phyloP scores from a whole-genome alignment of 1,140 invertebrate genomes.

The Eciton burchellii region DNA sequence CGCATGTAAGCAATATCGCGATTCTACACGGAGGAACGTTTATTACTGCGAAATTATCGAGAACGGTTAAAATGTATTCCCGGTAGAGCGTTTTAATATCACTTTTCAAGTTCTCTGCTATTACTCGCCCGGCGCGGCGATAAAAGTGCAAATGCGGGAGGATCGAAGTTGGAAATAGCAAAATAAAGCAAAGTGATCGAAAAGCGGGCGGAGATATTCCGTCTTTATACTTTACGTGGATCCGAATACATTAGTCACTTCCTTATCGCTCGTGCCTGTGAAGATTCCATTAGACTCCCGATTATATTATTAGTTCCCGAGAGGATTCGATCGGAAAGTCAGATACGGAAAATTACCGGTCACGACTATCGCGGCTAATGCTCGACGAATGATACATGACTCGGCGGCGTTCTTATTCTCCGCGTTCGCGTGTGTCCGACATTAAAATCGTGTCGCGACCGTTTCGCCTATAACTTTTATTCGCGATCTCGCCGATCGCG shows the following conservation, averaged over 20 bases:
- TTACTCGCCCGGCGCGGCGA: conserved; percentile 2
- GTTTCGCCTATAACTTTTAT: conserved; percentile 1
- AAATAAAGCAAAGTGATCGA: conserved; percentile 21
- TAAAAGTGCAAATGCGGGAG: conserved; percentile 37
- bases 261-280: conserved; percentile 45
- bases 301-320: conserved; percentile 56
- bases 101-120: neutral
- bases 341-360: conserved; percentile 54
- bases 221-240: neutral
- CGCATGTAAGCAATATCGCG: too few relatives aligned
- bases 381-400: conserved; percentile 44
- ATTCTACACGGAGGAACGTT: too few relatives aligned
- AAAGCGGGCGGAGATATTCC: conserved; percentile 4
- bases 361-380: conserved; percentile 28
- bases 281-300: conserved; percentile 56
- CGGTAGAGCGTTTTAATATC: neutral
- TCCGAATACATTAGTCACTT: conserved; percentile 36
- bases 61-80: too few relatives aligned
- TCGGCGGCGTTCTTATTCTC: conserved; percentile 15
- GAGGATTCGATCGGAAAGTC: conserved; percentile 49
- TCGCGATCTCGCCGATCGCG: conserved; percentile 22
- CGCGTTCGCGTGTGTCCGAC: conserved; percentile 30
- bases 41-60: too few relatives aligned
- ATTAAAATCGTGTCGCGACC: conserved; percentile 3
- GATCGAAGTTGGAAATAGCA: conserved; percentile 8